A percentile compares a stretch with the other conserved stretches of the same genome.
phyloP scores from a whole-genome alignment of 2,113 vertebrate genomes.

The Urocolius indicus region DNA sequence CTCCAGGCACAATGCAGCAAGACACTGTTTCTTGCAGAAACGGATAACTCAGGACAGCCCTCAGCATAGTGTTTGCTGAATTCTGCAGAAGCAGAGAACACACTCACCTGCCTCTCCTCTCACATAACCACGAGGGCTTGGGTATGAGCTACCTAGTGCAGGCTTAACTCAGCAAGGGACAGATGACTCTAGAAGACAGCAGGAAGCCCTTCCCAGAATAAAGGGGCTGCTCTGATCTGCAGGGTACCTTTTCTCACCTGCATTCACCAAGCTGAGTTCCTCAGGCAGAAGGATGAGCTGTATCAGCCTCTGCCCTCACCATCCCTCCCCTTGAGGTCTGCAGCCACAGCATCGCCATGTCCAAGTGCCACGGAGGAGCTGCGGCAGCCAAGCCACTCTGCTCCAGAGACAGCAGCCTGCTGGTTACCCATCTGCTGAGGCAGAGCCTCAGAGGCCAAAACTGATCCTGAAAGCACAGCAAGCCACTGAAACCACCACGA shows the following conservation, averaged over 20 bases:
- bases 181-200: neutral
- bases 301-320: neutral
- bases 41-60: neutral
- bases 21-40: constrained; percentile 20
- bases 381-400: fast-evolving
- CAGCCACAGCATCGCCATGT: fast-evolving
- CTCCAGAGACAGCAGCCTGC: neutral
- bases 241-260: neutral
- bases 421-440: neutral
- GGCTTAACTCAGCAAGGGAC: neutral
- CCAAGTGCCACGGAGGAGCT: neutral
- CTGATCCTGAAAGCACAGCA: fast-evolving
- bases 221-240: constrained; percentile 23
- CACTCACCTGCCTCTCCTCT: neutral
- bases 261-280: neutral
- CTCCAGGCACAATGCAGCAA: constrained; percentile 50
- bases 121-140: neutral
- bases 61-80: neutral
- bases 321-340: fast-evolving
- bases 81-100: neutral
- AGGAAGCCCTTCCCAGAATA: neutral
- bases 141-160: neutral
- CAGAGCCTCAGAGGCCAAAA: neutral
- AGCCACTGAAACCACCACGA: fast-evolving
- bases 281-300: neutral